These are phyloP conservation scores for Notamacropus eugenii DNA, from an alignment of 2,797 vertebrate species.

Conservation along the genomic window DNA sequence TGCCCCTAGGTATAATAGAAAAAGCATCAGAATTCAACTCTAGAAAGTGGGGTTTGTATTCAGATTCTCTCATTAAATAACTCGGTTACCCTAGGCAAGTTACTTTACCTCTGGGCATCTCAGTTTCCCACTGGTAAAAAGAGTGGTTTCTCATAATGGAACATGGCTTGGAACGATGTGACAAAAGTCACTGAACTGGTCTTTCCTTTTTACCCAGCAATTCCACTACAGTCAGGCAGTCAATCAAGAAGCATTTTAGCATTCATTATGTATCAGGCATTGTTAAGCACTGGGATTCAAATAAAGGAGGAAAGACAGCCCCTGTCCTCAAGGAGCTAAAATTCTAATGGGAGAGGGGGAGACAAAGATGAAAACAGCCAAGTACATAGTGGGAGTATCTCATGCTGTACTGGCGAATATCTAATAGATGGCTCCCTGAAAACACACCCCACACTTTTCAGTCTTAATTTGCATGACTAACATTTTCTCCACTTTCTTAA, in stretches of 20 bases:
- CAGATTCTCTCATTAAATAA: background rate
- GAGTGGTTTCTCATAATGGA: background rate
- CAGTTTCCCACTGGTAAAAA: constrained; percentile 5
- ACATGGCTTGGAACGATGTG: background rate
- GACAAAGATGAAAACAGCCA: background rate
- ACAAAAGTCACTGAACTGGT: background rate
- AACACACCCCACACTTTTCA: background rate
- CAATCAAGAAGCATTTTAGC: background rate
- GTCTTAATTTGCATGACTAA: background rate
- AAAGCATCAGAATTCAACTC: background rate
- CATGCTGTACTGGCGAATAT: background rate
- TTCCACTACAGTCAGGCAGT: background rate
- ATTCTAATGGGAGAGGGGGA: background rate
- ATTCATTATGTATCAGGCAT: background rate
- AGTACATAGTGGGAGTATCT: background rate
- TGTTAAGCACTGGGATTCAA: background rate
- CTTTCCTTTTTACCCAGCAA: background rate
- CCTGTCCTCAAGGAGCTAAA: background rate
- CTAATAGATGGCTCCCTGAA: background rate
- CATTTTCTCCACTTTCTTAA: background rate
- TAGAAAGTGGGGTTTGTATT: background rate
- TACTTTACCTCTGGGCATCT: background rate
- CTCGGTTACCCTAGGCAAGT: background rate
- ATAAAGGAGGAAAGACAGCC: background rate
- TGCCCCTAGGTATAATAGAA: background rate